Evolutionary conservation across 2,113 vertebrate species (phyloP).

Genomic region (Oncorhynchus mykiss): DNA sequence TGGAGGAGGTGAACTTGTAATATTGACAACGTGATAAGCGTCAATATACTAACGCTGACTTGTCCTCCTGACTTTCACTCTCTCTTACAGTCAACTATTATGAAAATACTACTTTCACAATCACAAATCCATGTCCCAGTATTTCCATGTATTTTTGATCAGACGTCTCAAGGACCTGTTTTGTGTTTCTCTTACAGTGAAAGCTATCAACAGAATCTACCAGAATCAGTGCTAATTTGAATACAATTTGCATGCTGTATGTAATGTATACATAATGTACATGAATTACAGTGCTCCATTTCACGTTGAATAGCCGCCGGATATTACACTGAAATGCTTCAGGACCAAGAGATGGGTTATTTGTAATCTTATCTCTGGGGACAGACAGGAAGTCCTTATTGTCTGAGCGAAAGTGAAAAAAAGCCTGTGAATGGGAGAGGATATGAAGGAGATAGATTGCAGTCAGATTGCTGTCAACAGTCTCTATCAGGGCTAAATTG

Average conservation of each 20-base stretch:
- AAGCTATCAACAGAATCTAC: background rate
- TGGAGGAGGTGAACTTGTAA: background rate
- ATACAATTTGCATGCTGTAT: background rate
- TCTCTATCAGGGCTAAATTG: constrained; percentile 57
- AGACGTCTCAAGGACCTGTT: no score
- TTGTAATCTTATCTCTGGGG: constrained; percentile 6
- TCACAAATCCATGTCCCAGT: no score
- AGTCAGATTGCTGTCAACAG: no score
- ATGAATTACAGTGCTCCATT: background rate
- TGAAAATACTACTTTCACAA: background rate
- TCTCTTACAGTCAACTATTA: no score
- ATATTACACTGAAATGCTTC: constrained; percentile 5
- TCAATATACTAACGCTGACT: background rate
- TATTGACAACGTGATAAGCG: background rate
- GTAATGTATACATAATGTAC: background rate
- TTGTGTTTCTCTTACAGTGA: background rate
- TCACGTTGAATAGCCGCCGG: background rate
- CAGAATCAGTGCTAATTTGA: background rate
- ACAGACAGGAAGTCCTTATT: constrained; percentile 28
- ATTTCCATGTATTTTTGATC: no score
- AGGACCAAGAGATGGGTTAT: constrained; percentile 5
- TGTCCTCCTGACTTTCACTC: no score
- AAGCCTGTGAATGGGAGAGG: constrained; percentile 26
- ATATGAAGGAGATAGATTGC: constrained; percentile 32
- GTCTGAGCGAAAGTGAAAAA: constrained; percentile 24